These are phyloP conservation scores for Mizuhopecten yessoensis DNA, from an alignment of 1,140 invertebrate species.

Conservation along the genomic window DNA sequence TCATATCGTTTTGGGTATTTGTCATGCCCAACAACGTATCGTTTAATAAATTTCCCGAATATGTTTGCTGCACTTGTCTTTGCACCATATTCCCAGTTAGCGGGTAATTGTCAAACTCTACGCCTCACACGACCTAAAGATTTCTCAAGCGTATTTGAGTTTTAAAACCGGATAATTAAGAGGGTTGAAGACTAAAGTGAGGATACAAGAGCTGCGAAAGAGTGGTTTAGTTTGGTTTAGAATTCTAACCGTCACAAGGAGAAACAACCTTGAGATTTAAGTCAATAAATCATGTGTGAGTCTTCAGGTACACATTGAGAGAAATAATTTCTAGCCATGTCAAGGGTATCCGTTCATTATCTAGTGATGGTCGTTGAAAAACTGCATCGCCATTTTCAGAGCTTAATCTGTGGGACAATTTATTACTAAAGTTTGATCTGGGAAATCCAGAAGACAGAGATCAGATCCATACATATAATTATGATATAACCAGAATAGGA, in stretches of 20 bases:
- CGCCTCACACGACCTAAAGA: not conserved
- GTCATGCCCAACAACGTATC: not conserved
- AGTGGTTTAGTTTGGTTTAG: not conserved
- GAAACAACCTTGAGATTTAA: slow-evolving; percentile 30
- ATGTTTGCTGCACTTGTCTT: not conserved
- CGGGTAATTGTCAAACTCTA: not conserved
- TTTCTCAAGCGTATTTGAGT: not conserved
- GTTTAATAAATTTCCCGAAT: not conserved
- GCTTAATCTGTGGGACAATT: too few relatives aligned
- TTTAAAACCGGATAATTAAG: not conserved
- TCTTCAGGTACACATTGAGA: not conserved
- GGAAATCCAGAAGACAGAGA: too few relatives aligned
- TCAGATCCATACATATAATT: too few relatives aligned
- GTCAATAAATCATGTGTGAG: slow-evolving; percentile 10
- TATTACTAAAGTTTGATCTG: too few relatives aligned
- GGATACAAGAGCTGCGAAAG: not conserved
- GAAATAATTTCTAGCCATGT: not conserved
- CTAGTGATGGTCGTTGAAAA: not conserved
- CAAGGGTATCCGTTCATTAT: not conserved
- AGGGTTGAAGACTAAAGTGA: not conserved
- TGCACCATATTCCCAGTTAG: not conserved
- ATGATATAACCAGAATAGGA: too few relatives aligned
- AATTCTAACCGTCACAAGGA: slow-evolving; percentile 9
- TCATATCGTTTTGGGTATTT: not conserved
- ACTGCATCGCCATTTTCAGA: too few relatives aligned